These are phyloP conservation scores for Euwallacea fornicatus DNA, from an alignment of 1,140 invertebrate species.

Conservation along the genomic window DNA sequence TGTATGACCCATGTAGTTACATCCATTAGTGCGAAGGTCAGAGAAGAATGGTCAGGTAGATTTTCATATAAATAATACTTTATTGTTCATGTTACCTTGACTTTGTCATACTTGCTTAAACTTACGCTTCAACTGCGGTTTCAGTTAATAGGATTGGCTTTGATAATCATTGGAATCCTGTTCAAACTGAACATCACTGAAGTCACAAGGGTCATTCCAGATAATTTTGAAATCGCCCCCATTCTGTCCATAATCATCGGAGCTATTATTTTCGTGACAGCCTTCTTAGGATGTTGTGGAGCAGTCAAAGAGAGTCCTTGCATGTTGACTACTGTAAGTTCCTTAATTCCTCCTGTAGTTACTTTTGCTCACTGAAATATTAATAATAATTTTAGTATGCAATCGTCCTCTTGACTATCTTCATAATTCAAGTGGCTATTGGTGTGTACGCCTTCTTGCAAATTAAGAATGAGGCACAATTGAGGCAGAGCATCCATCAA, in stretches of 20 bases:
- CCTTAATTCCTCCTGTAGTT: background rate
- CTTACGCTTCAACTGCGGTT: conserved; percentile 12
- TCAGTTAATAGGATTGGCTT: conserved; percentile 49
- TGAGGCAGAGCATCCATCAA: conserved; percentile 23
- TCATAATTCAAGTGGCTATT: conserved; percentile 59
- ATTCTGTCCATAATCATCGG: conserved; percentile 79
- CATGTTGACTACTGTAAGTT: conserved; percentile 73
- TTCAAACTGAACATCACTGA: conserved; percentile 47
- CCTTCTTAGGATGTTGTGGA: conserved; percentile 87
- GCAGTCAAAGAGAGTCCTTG: conserved; percentile 80
- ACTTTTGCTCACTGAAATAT: background rate
- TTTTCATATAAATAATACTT: background rate
- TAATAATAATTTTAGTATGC: conserved; percentile 54
- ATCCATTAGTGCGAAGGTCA: no score
- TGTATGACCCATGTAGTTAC: no score
- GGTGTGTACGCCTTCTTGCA: conserved; percentile 54
- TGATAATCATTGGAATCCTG: conserved; percentile 49
- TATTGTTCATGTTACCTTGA: background rate
- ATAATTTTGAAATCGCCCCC: conserved; percentile 58
- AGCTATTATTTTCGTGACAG: conserved; percentile 75
- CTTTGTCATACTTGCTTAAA: background rate
- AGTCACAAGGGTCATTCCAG: conserved; percentile 41
- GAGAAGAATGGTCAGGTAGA: no score
- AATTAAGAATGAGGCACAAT: conserved; percentile 44
- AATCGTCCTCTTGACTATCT: conserved; percentile 55